A percentile compares a stretch with the other conserved stretches of the same genome.
Evolutionary conservation across 2,888 invertebrate genomes (phyloP).

Genomic region (Rhagonycha fulva): DNA sequence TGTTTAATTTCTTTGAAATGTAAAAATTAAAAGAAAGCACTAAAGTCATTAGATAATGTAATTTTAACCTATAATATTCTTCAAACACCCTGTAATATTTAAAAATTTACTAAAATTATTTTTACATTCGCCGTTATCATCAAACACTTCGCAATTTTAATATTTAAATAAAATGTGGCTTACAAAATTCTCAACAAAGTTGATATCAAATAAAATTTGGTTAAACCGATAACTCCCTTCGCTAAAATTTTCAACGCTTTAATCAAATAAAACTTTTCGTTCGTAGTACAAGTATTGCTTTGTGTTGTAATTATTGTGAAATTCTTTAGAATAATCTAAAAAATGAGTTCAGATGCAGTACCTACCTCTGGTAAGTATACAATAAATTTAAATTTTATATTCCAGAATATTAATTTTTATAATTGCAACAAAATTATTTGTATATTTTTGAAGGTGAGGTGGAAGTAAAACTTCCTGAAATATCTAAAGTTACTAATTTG

Average conservation of each 20-base stretch:
- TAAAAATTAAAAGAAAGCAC: too few relatives aligned
- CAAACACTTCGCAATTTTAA: background rate
- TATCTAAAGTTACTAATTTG: background rate
- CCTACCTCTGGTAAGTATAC: background rate
- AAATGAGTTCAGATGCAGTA: too few relatives aligned
- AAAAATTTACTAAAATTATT: background rate
- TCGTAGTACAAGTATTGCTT: background rate
- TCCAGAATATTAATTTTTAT: background rate
- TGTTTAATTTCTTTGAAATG: too few relatives aligned
- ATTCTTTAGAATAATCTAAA: background rate
- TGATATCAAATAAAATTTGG: background rate
- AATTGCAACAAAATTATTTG: too few relatives aligned
- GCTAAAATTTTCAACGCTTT: background rate
- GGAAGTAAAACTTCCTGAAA: background rate
- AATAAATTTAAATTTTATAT: background rate
- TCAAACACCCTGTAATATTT: background rate
- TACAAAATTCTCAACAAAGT: background rate
- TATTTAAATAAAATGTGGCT: background rate
- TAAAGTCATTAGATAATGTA: too few relatives aligned
- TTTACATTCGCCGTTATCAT: background rate
- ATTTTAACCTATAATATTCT: too few relatives aligned
- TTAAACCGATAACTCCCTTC: background rate
- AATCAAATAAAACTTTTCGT: background rate
- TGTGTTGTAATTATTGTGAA: background rate
- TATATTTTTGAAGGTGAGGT: too few relatives aligned